phyloP scores from a whole-genome alignment of 2,113 vertebrate genomes.

The Marcusenius ussheri region DNA sequence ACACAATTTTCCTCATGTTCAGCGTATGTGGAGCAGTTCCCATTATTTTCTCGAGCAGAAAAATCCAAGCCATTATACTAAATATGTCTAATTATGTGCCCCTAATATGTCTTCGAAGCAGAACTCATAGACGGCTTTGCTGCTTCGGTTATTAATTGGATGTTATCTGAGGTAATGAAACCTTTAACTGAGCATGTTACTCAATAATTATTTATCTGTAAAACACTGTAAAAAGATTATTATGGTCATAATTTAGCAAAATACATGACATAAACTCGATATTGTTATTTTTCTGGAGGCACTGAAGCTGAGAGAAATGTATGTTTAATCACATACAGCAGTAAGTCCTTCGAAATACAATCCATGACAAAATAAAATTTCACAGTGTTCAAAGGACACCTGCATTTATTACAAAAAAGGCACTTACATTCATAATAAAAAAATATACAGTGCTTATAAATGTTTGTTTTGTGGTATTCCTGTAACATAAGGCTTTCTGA shows the following conservation, averaged over 20 bases:
- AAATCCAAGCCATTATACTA: conserved; percentile 11
- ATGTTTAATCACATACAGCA: conserved; percentile 31
- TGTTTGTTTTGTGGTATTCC: background rate
- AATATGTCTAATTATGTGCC: conserved; percentile 19
- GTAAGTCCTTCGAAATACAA: conserved; percentile 28
- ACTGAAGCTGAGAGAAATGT: conserved; percentile 27
- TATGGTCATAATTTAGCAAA: conserved; percentile 35
- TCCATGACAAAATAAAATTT: conserved; percentile 20
- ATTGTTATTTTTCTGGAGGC: conserved; percentile 17
- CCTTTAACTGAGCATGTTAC: conserved; percentile 32
- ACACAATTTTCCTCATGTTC: conserved; percentile 30
- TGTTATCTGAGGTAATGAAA: conserved; percentile 19
- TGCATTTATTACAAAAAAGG: conserved; percentile 25
- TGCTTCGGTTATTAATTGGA: conserved; percentile 10
- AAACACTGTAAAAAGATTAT: conserved; percentile 35
- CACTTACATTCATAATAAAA: conserved; percentile 6
- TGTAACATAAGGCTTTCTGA: conserved; percentile 7
- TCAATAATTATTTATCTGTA: conserved; percentile 39
- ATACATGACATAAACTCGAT: conserved; percentile 32
- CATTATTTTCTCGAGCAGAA: conserved; percentile 35
- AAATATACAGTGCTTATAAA: background rate
- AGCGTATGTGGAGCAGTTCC: conserved; percentile 39
- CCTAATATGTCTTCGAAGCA: conserved; percentile 14
- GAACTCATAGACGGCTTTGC: background rate
- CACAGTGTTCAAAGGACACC: conserved; percentile 20